phyloP scores from a whole-genome alignment of 1,140 invertebrate genomes.

The Grapholita molesta region DNA sequence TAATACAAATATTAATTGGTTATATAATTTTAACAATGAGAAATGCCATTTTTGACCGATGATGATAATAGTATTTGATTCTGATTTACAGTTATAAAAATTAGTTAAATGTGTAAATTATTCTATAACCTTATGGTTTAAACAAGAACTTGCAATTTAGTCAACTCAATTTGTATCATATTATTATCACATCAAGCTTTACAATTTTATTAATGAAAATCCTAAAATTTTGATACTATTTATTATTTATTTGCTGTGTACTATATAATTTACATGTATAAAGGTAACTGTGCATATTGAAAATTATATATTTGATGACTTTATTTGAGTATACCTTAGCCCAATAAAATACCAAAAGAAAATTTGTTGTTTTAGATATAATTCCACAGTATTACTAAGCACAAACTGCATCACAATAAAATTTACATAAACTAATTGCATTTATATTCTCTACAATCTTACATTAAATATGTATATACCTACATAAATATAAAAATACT shows the following conservation, averaged over 20 bases:
- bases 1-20: conserved; percentile 51
- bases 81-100: conserved; percentile 41
- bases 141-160: conserved; percentile 67
- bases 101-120: conserved; percentile 59
- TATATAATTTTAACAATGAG: conserved; percentile 49
- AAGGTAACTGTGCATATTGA: conserved; percentile 76
- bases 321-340: conserved; percentile 72
- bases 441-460: not conserved
- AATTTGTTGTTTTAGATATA: conserved; percentile 15
- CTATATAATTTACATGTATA: conserved; percentile 77
- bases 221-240: conserved; percentile 72
- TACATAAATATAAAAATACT: no score
- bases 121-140: conserved; percentile 44
- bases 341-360: conserved; percentile 61
- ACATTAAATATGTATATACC: not conserved
- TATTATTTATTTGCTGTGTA: conserved; percentile 78
- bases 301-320: conserved; percentile 73
- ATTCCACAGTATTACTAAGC: conserved; percentile 16
- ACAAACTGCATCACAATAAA: conserved; percentile 14
- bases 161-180: conserved; percentile 68
- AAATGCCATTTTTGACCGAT: conserved; percentile 50
- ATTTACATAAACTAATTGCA: conserved; percentile 7
- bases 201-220: conserved; percentile 70
- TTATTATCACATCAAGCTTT: conserved; percentile 61
- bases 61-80: conserved; percentile 38